Base-by-base conservation (phyloP, 1,140 invertebrate genomes). In the Palaemon carinicauda region DNA sequence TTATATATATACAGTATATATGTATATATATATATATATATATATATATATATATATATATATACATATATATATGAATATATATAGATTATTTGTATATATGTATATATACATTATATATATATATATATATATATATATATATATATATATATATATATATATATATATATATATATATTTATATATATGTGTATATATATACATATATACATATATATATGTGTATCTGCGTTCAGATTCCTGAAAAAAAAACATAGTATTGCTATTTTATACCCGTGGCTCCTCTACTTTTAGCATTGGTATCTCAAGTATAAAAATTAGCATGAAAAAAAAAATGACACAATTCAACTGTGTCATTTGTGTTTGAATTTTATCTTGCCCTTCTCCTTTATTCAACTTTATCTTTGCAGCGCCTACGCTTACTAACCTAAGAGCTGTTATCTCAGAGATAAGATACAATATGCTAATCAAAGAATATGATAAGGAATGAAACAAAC, bases 141-240 rank as follows among this genome's bases (percentile, higher is more conserved):
- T 65, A 65, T 65, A 65, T 65, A 65, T n/a, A 65, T 65, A 21
- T 65, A 65, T 65, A 65, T 65, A 65, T 65, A 65, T 65, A 65
- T 65, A 21, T 65, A 65, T 65, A 65, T 65, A 24, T 65, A 65
- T 21, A 24, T 21, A 65, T n/a, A 24, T 65, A 21, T n/a, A 65
- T 65, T n/a, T n/a, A 65, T n/a, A 19, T n/a, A 65, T n/a, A 21
- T 21, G 3, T 17, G 27, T n/a, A 19, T 24, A 19, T 21, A 1
- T 65, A 65, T 65, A 5, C 27, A 65, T 65, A 17, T 19, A 65
- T 65, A 19, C 9, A 4, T 41, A 41, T 4, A 7, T n/a, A n/a
- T n/a, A n/a, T n/a, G n/a, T n/a, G n/a, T n/a, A n/a, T n/a, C n/a
- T n/a, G n/a, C n/a, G n/a, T n/a, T n/a, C n/a, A n/a, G n/a, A n/a